Evolutionary conservation across 2,113 vertebrate species (phyloP).

Genomic region (Procavia capensis): DNA sequence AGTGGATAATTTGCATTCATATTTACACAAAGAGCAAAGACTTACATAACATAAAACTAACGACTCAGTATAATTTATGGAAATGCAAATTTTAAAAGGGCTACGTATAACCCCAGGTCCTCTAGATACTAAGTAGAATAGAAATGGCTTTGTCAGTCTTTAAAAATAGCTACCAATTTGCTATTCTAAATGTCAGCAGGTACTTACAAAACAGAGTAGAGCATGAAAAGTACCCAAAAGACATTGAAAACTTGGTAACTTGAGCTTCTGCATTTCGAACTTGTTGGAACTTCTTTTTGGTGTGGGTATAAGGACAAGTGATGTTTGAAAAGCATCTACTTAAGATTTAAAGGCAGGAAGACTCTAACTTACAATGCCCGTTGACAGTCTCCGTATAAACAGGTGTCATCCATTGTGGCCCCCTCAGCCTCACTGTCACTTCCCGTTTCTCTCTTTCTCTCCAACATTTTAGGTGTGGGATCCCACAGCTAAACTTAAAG

Average conservation of each 20-base stretch:
- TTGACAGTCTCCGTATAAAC: background rate
- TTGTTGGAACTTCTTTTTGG: background rate
- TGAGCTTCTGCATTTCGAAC: background rate
- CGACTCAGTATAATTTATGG: background rate
- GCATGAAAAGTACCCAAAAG: background rate
- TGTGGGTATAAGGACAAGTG: background rate
- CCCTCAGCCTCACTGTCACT: background rate
- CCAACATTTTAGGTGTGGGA: background rate
- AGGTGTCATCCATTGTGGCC: background rate
- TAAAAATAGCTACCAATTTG: conserved; percentile 42
- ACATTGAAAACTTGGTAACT: background rate
- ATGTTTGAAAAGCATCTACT: background rate
- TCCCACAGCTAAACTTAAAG: background rate
- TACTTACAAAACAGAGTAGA: background rate
- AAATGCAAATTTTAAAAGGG: background rate
- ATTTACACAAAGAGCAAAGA: background rate
- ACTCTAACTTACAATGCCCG: background rate
- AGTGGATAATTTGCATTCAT: conserved; percentile 11
- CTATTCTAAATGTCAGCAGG: conserved; percentile 18
- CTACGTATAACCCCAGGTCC: background rate
- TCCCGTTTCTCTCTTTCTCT: background rate
- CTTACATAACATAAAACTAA: conserved; percentile 56
- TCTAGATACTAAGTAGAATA: conserved; percentile 2
- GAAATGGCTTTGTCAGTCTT: conserved; percentile 12
- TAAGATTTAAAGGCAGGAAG: background rate